Conservation (phyloP, 2,797 vertebrate genomes). For the Pantherophis vulpinus region DNA sequence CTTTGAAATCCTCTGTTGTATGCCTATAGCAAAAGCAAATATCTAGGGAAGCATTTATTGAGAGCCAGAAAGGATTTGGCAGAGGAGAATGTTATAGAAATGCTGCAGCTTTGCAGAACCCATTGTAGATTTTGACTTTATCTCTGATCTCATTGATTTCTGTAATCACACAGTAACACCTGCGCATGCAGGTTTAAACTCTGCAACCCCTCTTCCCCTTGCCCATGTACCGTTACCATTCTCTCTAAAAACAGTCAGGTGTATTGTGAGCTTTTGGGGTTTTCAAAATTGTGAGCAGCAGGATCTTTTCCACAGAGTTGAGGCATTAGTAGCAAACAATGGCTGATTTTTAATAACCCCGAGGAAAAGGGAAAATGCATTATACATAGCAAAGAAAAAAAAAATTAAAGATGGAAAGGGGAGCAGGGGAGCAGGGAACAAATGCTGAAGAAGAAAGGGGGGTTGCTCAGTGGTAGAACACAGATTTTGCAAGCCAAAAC, state of each 20-base stretch:
- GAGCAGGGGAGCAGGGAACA: background rate
- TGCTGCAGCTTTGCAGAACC: conserved; percentile 14
- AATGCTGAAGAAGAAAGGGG: conserved; percentile 44
- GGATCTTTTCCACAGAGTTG: conserved; percentile 26
- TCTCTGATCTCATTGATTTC: background rate
- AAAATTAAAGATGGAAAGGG: conserved; percentile 41
- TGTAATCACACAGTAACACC: background rate
- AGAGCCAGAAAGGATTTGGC: conserved; percentile 30
- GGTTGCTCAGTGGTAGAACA: background rate
- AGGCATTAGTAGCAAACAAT: conserved; percentile 39
- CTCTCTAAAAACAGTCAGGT: conserved; percentile 6
- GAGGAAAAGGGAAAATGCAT: conserved; percentile 64
- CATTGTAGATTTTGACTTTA: background rate
- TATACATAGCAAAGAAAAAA: conserved; percentile 55
- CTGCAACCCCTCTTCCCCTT: background rate
- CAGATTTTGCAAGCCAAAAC: background rate
- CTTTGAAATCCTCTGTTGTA: conserved; percentile 30
- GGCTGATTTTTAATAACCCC: conserved; percentile 63
- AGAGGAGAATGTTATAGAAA: conserved; percentile 31
- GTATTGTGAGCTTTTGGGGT: conserved; percentile 39
- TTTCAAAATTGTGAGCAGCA: conserved; percentile 25
- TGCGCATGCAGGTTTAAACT: background rate
- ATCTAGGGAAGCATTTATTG: conserved; percentile 32
- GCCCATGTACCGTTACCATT: background rate
- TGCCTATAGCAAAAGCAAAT: conserved; percentile 37